Evolutionary conservation across 1,140 invertebrate genomes (phyloP).

Genomic region (Philaenus spumarius): DNA sequence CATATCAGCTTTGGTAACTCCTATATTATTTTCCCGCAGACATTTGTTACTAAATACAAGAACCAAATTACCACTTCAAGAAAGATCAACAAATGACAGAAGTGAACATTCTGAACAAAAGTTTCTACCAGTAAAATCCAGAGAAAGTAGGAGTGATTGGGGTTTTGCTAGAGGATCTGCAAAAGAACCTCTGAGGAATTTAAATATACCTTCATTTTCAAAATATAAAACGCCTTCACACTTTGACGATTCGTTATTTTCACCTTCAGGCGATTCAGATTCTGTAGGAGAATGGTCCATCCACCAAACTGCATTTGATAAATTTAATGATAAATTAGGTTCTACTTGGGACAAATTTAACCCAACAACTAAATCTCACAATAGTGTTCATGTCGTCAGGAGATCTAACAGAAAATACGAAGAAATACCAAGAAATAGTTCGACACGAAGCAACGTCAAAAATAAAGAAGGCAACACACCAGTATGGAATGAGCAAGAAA

Average conservation of each 20-base stretch:
- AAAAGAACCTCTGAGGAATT: no score
- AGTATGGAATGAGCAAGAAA: not conserved
- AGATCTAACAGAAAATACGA: not conserved
- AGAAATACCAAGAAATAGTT: not conserved
- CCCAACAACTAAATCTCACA: not conserved
- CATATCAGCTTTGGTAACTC: no score
- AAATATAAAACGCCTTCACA: not conserved
- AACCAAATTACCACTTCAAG: no score
- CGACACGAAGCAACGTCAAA: not conserved
- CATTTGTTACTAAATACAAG: no score
- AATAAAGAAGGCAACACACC: not conserved
- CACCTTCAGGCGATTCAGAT: not conserved
- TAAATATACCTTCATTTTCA: no score
- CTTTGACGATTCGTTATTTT: not conserved
- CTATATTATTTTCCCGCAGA: no score
- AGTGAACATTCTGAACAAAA: no score
- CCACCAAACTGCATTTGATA: not conserved
- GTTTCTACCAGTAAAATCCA: no score
- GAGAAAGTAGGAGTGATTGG: no score
- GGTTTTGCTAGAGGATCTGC: no score
- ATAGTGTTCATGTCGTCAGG: not conserved
- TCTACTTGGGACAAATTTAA: not conserved
- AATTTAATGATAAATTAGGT: not conserved
- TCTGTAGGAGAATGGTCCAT: not conserved
- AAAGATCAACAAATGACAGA: no score